Conservation (phyloP, 2,888 invertebrate species). For the Pherbina coryleti region DNA sequence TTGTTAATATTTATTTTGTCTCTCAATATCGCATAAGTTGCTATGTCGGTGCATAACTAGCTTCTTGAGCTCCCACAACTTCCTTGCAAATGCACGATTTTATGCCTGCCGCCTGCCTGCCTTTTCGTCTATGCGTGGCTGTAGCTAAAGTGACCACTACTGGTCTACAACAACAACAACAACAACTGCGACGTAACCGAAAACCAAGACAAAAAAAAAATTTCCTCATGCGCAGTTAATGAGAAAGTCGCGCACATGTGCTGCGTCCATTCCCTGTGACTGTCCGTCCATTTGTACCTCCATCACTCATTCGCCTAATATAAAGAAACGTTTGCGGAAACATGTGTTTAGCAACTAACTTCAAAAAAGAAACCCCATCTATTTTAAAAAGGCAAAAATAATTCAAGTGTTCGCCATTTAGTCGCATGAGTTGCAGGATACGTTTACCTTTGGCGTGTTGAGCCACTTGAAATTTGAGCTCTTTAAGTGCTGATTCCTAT, state of each 20-base stretch:
- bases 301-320: neutral
- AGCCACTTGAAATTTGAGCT: constrained; percentile 22
- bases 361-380: neutral
- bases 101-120: too few species aligned
- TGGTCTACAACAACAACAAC: constrained; percentile 20
- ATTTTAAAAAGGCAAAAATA: neutral
- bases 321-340: constrained; percentile 37
- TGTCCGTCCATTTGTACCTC: neutral
- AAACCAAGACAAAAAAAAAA: constrained; percentile 15
- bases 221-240: constrained; percentile 4
- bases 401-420: neutral
- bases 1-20: constrained; percentile 17
- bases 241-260: constrained; percentile 20
- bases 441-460: neutral
- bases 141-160: too few species aligned
- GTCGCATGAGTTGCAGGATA: neutral
- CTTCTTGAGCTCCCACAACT: constrained; percentile 29
- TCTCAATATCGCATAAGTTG: neutral
- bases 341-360: constrained; percentile 26
- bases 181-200: constrained; percentile 5
- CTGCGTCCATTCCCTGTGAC: neutral
- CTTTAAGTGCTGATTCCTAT: neutral
- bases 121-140: too few species aligned
- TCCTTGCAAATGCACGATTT: constrained; percentile 15
- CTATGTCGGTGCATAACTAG: neutral